Base-by-base conservation (phyloP, 2,113 vertebrate genomes). In the Onychorhynchus coronatus region DNA sequence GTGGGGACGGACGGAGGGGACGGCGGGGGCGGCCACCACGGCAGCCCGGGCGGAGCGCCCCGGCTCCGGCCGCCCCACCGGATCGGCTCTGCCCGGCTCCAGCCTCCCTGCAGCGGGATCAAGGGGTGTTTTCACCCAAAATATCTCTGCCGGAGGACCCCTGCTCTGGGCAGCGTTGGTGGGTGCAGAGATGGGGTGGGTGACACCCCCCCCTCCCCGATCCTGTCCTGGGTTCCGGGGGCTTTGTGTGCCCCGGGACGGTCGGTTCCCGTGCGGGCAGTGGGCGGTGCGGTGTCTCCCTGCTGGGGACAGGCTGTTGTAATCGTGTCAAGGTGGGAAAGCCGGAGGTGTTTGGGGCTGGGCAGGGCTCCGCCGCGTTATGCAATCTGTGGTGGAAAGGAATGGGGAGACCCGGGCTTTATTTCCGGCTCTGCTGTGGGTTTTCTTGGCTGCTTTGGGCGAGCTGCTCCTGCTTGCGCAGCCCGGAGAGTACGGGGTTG, bases 351-450 rank as follows among this genome's bases (percentile, higher is more conserved):
- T 78, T 67, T 8, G 3, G 53, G 89, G 17, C 19, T 11, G 92
- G 91, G 92, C 79, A 77, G 88, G 95, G 92, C 83, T 20, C 37
- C 0, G 66, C 62, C 7, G 72, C 12, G 27, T 88, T 88, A 90
- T 81, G 89, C 91, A 96, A 94, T 81, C 76, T 16, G n/a, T 62
- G 87, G 80, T 89, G 89, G 91, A 81, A 94, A 91, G 94, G 87
- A 91, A 73, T 68, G 47, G 88, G 92, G 86, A 85, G 84, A 92
- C 86, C 80, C 7, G 4, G 76, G 70, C 37, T 90, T 59, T 89
- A 37, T 83, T 95, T 93, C 92, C 33, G n/a, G 33, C 88, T 95
- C 91, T 37, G 81, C 88, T 35, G 1, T 37, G 85, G 47, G 15
- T 49, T 93, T 91, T 47, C 49, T 81, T 12, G 41, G 25, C 25